Conservation (phyloP, 2,113 vertebrate species). For the Austrofundulus limnaeus region DNA sequence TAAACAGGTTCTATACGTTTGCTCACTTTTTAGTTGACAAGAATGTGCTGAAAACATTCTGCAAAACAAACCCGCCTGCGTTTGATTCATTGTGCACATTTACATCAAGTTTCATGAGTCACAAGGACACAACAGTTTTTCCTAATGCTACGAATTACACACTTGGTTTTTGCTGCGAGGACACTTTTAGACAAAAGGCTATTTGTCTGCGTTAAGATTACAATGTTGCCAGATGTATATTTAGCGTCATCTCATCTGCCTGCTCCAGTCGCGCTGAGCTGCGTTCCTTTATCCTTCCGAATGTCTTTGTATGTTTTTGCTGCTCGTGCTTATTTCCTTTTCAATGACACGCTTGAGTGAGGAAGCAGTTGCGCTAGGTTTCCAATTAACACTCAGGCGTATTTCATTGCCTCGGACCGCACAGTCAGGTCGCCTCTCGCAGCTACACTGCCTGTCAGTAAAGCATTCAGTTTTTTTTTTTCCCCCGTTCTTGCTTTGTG, state of each 20-base stretch:
- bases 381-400: constrained; percentile 70
- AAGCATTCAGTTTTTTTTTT: constrained; percentile 53
- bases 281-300: constrained; percentile 40
- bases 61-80: not conserved
- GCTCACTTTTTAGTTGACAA: not conserved
- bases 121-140: not conserved
- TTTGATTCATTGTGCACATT: not conserved
- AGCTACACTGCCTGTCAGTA: constrained; percentile 19
- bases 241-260: constrained; percentile 42
- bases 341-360: constrained; percentile 65
- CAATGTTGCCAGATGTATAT: constrained; percentile 27
- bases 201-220: constrained; percentile 42
- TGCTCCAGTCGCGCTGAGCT: constrained; percentile 26
- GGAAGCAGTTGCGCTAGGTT: constrained; percentile 53
- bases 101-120: not conserved
- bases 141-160: constrained; percentile 8
- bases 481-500: constrained; percentile 5
- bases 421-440: constrained; percentile 32
- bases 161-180: not conserved
- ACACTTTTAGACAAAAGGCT: constrained; percentile 31
- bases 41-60: no score
- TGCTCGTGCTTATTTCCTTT: constrained; percentile 57
- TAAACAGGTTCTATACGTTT: constrained; percentile 15
- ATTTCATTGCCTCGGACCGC: constrained; percentile 51
- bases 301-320: constrained; percentile 57